phyloP scores from a whole-genome alignment of 2,113 vertebrate genomes.

The Cephalopholis sonnerati region DNA sequence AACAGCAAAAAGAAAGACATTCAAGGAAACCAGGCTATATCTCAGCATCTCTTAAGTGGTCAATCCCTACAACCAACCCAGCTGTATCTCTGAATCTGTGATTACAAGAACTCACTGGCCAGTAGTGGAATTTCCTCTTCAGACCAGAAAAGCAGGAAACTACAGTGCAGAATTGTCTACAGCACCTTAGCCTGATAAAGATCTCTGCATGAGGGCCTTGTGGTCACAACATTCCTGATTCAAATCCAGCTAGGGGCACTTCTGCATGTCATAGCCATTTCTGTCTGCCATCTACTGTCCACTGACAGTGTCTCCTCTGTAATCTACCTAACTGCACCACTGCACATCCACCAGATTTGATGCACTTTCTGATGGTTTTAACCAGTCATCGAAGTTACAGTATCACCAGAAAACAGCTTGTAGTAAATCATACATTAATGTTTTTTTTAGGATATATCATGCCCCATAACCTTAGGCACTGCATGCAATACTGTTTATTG shows the following conservation, averaged over 20 bases:
- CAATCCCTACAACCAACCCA: conserved; percentile 3
- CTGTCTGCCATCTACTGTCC: background rate
- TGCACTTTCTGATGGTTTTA: background rate
- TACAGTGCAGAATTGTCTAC: background rate
- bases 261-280: background rate
- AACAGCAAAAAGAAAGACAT: background rate
- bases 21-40: conserved; percentile 24
- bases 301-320: background rate
- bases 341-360: background rate
- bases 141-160: conserved; percentile 31
- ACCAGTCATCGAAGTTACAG: background rate
- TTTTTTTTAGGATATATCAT: background rate
- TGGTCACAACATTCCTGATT: background rate
- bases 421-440: background rate
- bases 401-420: background rate
- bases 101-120: conserved; percentile 50
- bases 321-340: background rate
- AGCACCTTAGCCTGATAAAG: background rate
- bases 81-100: conserved; percentile 12
- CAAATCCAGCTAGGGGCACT: background rate
- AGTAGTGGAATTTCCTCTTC: background rate
- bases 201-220: background rate
- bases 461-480: background rate
- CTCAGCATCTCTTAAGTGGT: conserved; percentile 30
- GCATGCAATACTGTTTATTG: conserved; percentile 1